A percentile compares a stretch with the other conserved stretches of the same genome.
phyloP scores from a whole-genome alignment of 2,888 invertebrate species.

The Platypus cylindrus region DNA sequence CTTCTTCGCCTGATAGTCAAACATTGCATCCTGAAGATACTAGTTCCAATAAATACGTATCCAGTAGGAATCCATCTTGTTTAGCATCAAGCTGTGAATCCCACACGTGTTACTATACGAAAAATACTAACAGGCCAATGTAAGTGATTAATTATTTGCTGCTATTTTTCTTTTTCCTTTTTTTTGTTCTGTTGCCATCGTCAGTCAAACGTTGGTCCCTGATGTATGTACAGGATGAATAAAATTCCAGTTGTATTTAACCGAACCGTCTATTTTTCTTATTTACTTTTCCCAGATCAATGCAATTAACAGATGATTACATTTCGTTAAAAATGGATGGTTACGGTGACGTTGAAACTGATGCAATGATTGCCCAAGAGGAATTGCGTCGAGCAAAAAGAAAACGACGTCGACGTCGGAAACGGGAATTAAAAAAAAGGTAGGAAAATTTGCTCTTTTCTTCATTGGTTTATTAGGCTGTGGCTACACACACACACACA shows the following conservation, averaged over 20 bases:
- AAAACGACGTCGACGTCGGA: conserved; percentile 31
- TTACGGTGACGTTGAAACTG: conserved; percentile 31
- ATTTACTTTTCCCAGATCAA: conserved; percentile 8
- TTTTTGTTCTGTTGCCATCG: too few species aligned
- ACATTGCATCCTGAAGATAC: conserved; percentile 9
- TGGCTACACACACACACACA: too few species aligned
- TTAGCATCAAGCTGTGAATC: conserved; percentile 9
- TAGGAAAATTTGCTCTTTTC: too few species aligned
- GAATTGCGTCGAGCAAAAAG: conserved; percentile 27
- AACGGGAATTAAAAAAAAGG: conserved; percentile 26
- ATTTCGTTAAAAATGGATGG: conserved; percentile 40
- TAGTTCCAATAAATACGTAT: conserved; percentile 3
- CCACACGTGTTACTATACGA: conserved; percentile 9
- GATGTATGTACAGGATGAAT: too few species aligned
- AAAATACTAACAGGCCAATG: too few species aligned
- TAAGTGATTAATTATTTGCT: too few species aligned
- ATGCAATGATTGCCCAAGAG: conserved; percentile 25
- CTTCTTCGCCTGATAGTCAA: conserved; percentile 20
- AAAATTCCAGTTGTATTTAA: too few species aligned
- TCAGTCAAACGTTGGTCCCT: too few species aligned
- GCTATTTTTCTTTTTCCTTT: too few species aligned
- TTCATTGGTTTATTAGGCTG: too few species aligned
- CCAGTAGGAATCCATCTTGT: conserved; percentile 3
- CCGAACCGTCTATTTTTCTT: too few species aligned
- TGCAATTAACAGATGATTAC: conserved; percentile 29